These are phyloP conservation scores for Zelleria hepariella DNA, from an alignment of 2,888 invertebrate genomes.

Conservation along the genomic window DNA sequence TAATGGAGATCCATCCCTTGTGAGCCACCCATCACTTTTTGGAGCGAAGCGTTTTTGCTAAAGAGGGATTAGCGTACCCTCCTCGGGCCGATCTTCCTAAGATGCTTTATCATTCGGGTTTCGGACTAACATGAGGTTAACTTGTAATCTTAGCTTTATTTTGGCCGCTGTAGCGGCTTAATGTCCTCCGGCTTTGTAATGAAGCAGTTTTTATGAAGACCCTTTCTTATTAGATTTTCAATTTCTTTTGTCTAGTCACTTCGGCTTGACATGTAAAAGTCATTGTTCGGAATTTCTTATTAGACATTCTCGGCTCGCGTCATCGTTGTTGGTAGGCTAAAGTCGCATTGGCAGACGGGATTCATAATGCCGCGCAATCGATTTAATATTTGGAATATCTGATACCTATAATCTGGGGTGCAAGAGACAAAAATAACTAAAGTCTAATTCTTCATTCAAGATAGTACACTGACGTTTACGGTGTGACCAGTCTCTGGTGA, in stretches of 20 bases:
- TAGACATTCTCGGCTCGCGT: not conserved
- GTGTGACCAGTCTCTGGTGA: too few species aligned
- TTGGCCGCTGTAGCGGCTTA: conserved; percentile 61
- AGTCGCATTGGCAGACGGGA: not conserved
- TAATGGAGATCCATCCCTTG: conserved; percentile 67
- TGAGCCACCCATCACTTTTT: conserved; percentile 70
- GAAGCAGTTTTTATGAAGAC: conserved; percentile 55
- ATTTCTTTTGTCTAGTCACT: conserved; percentile 14
- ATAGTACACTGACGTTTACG: too few species aligned
- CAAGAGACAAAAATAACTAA: too few species aligned
- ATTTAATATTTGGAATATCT: too few species aligned
- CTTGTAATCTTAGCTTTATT: conserved; percentile 72
- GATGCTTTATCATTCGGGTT: conserved; percentile 72
- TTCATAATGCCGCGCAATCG: not conserved
- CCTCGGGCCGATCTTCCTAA: conserved; percentile 63
- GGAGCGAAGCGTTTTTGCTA: conserved; percentile 71
- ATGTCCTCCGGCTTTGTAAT: conserved; percentile 57
- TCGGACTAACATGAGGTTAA: conserved; percentile 70
- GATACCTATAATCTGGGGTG: too few species aligned
- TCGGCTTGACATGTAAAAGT: not conserved
- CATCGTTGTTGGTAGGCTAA: not conserved
- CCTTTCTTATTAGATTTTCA: conserved; percentile 42
- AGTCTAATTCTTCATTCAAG: too few species aligned
- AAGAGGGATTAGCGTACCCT: conserved; percentile 71
- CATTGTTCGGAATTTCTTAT: not conserved